These are phyloP conservation scores for Passer domesticus DNA, from an alignment of 2,113 vertebrate genomes.

Conservation along the genomic window DNA sequence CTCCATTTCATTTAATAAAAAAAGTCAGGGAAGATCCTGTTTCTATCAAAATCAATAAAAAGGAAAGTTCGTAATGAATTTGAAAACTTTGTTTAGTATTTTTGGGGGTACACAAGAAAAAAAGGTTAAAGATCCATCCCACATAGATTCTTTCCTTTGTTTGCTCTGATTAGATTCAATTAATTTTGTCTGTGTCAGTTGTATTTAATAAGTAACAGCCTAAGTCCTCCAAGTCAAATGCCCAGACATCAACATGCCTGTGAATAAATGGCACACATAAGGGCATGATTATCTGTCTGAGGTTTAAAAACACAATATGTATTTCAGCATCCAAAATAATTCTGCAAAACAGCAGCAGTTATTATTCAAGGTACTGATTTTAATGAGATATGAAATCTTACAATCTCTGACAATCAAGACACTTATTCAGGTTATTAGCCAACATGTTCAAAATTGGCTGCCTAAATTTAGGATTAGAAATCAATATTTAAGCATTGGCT, in stretches of 20 bases:
- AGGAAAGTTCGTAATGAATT: neutral
- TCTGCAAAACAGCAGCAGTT: neutral
- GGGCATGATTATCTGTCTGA: neutral
- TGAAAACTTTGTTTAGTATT: neutral
- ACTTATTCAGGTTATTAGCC: slow-evolving; percentile 50
- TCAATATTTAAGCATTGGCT: neutral
- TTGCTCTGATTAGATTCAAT: neutral
- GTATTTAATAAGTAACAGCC: neutral
- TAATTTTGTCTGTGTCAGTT: slow-evolving; percentile 9
- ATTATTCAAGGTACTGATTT: slow-evolving; percentile 40
- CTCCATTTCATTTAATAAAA: neutral
- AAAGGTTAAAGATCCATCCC: neutral
- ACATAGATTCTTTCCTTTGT: neutral
- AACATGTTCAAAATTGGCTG: neutral
- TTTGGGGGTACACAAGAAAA: neutral
- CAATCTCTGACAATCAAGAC: slow-evolving; percentile 13
- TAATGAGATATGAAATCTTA: neutral
- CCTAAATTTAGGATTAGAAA: slow-evolving; percentile 37
- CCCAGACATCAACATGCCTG: neutral
- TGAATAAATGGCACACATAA: neutral
- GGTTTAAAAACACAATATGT: neutral
- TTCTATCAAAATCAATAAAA: neutral
- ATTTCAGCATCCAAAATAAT: neutral
- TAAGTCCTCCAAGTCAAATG: neutral
- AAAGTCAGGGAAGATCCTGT: neutral